Evolutionary conservation across 2,888 invertebrate genomes (phyloP), one percentile per base, ranked within the genome.

Genomic region (Phaonia tiefii): DNA sequence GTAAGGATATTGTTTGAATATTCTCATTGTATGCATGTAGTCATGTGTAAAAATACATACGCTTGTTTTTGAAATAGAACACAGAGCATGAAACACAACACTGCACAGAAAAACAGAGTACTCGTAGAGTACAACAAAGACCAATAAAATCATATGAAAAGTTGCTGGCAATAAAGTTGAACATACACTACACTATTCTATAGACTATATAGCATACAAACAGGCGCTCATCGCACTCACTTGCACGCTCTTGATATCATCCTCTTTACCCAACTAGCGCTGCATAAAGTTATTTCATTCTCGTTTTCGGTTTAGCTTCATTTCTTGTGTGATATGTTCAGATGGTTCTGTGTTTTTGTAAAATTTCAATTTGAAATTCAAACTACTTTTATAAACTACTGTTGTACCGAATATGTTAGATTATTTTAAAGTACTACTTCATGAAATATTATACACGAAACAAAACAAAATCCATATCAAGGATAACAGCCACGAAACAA

Each of bases 81-180:
- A 58, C 15, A 37, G 22, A 60, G 2, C 31, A 54, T n/a, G 20
- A 13, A 60, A 51, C 22, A 1, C 31, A 37, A 56, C 7, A 72
- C 44, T 37, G 39, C 10, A 3, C 31, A 31, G n/a, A 66, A 20
- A 71, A 11, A 56, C 17, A 51, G 26, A 31, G 20, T 39, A 65
- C 39, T n/a, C n/a, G n/a, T n/a, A n/a, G n/a, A 63, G 51, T 46
- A 72, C 69, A 73, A 80, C 81, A 81, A 81, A 78, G 69, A 78
- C 75, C 69, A 81, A 81, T 81, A 81, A 81, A 81, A 81, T 81
- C 81, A 73, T 72, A 81, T 78, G 72, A 81, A 81, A 81, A 81
- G 75, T 81, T 81, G 63, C 81, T 58, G 60, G 72, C 72, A 78
- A 78, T 81, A 78, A 81, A 81, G 72, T 81, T 75, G 54, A 63